Conservation (phyloP, 1,140 invertebrate species). For the Venturia canescens region DNA sequence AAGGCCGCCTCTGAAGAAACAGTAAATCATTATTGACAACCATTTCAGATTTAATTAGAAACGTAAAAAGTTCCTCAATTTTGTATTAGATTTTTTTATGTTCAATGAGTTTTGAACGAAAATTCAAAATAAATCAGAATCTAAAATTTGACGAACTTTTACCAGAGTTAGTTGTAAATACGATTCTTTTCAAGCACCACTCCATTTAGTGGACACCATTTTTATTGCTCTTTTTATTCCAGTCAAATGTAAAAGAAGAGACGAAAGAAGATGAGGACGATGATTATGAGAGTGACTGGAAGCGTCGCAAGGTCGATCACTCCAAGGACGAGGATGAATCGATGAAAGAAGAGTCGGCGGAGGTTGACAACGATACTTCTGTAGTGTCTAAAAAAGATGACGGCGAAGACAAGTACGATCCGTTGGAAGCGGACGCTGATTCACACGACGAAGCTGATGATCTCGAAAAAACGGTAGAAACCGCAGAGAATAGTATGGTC, state of each 20-base stretch:
- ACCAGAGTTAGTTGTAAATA: too few species aligned
- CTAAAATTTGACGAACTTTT: too few species aligned
- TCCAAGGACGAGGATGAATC: conserved; percentile 52
- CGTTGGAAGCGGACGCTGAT: conserved; percentile 70
- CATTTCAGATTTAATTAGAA: too few species aligned
- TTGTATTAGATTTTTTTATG: too few species aligned
- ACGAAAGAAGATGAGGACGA: conserved; percentile 46
- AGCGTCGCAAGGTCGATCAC: conserved; percentile 62
- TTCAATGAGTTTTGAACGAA: too few species aligned
- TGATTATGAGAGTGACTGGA: conserved; percentile 62
- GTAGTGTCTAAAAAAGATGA: conserved; percentile 54
- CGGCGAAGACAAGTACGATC: conserved; percentile 70
- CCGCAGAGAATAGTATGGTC: conserved; percentile 54
- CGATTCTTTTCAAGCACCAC: not conserved
- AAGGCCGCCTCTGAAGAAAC: conserved; percentile 17
- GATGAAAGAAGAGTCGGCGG: conserved; percentile 51
- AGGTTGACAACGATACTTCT: not conserved
- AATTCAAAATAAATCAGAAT: too few species aligned
- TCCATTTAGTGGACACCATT: too few species aligned
- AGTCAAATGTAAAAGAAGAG: conserved; percentile 44
- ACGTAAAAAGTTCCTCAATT: not conserved
- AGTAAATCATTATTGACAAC: too few species aligned
- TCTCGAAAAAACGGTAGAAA: conserved; percentile 47
- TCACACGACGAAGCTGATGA: conserved; percentile 57
- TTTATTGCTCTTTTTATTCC: conserved; percentile 24